Percentiles rank a stretch among this genome's conserved stretches.
Conservation (phyloP, 2,888 invertebrate genomes). For the Tachina fera region DNA sequence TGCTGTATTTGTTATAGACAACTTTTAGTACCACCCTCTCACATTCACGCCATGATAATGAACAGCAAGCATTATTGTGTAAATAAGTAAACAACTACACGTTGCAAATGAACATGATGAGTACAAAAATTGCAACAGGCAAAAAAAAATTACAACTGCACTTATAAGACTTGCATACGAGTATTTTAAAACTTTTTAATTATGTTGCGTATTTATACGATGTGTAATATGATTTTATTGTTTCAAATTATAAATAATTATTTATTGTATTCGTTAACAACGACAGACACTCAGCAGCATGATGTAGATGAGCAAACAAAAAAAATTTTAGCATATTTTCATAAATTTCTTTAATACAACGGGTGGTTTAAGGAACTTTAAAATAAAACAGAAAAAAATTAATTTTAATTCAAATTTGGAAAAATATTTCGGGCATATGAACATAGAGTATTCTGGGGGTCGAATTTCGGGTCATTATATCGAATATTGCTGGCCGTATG, state of each 20-base stretch:
- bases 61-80: constrained; percentile 14
- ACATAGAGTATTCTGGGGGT: no score
- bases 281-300: not conserved
- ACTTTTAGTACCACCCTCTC: not conserved
- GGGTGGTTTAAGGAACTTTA: no score
- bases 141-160: constrained; percentile 23
- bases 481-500: no score
- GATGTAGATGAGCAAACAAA: constrained; percentile 1
- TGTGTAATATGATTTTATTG: constrained; percentile 66
- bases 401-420: no score
- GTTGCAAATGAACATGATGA: constrained; percentile 37
- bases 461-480: no score
- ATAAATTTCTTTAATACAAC: no score
- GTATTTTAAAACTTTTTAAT: constrained; percentile 60
- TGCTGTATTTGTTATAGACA: not conserved
- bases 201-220: constrained; percentile 59
- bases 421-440: no score
- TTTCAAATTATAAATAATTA: constrained; percentile 64
- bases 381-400: no score
- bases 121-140: constrained; percentile 23
- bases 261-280: constrained; percentile 18
- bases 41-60: not conserved
- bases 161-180: not conserved
- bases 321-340: constrained; percentile 1
- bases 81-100: constrained; percentile 55